A percentile compares a stretch with the other conserved stretches of the same genome.
Conservation (phyloP, 2,888 invertebrate genomes). For the Xanthia icteritia region DNA sequence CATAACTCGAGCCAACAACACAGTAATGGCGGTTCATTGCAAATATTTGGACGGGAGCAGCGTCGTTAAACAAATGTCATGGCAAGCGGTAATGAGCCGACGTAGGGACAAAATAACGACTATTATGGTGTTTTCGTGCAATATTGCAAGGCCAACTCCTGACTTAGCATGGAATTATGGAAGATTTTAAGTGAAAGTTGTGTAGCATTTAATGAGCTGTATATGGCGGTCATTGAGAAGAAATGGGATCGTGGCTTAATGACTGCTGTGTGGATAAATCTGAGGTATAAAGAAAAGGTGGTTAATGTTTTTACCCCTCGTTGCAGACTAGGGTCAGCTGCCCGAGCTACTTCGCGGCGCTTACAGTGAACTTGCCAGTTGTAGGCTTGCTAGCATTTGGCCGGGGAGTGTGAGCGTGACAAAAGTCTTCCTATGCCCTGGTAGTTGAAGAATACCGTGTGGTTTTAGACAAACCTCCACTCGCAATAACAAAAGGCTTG, state of each 20-base stretch:
- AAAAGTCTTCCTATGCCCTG: neutral
- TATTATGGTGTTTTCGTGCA: slow-evolving; percentile 58
- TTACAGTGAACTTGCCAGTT: neutral
- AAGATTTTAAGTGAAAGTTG: slow-evolving; percentile 27
- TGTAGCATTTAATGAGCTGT: slow-evolving; percentile 31
- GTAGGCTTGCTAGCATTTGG: neutral
- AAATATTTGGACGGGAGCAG: slow-evolving; percentile 62
- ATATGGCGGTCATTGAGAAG: slow-evolving; percentile 32
- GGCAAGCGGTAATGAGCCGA: slow-evolving; percentile 59
- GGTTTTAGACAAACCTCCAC: neutral
- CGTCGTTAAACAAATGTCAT: slow-evolving; percentile 64
- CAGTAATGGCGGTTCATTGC: slow-evolving; percentile 50
- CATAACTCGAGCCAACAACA: slow-evolving; percentile 44
- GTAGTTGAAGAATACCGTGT: neutral
- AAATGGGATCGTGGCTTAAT: slow-evolving; percentile 9
- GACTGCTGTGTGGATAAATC: neutral
- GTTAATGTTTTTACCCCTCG: neutral
- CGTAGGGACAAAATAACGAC: slow-evolving; percentile 55
- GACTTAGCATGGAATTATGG: slow-evolving; percentile 32
- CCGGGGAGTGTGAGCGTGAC: neutral
- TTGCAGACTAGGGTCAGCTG: neutral
- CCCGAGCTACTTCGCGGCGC: neutral
- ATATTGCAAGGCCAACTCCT: slow-evolving; percentile 48
- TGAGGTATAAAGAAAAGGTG: neutral
- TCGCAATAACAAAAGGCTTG: too few relatives aligned